phyloP scores from a whole-genome alignment of 1,140 invertebrate genomes.

The Pectinophora gossypiella region DNA sequence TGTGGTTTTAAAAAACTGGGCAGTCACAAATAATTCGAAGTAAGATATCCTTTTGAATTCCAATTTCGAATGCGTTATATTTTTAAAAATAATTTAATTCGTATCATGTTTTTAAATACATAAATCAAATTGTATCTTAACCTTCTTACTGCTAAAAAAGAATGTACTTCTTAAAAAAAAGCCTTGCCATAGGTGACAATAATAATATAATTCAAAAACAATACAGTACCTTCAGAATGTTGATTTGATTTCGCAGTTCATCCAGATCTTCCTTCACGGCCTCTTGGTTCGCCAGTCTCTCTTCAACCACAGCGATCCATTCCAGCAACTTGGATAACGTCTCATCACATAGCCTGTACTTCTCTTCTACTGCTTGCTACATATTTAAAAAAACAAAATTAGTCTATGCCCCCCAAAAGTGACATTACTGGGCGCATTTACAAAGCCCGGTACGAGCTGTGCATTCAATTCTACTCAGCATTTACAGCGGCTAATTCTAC shows the following conservation, averaged over 20 bases:
- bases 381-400: conserved; percentile 45
- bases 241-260: conserved; percentile 92
- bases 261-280: conserved; percentile 92
- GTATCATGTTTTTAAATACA: too few relatives aligned
- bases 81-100: too few relatives aligned
- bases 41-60: too few relatives aligned
- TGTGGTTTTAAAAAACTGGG: too few relatives aligned
- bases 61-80: too few relatives aligned
- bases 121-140: too few relatives aligned
- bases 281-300: conserved; percentile 90
- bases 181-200: too few relatives aligned
- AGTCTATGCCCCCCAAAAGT: conserved; percentile 5
- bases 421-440: not conserved
- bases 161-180: too few relatives aligned
- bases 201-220: too few relatives aligned
- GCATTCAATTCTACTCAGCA: conserved; percentile 29
- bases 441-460: conserved; percentile 17
- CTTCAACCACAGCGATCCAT: conserved; percentile 92
- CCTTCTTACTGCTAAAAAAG: too few relatives aligned
- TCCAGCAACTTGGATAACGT: conserved; percentile 88
- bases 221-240: conserved; percentile 91
- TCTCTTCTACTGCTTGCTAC: conserved; percentile 95
- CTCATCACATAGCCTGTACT: conserved; percentile 93
- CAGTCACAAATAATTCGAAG: too few relatives aligned
- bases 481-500: conserved; percentile 19